Evolutionary conservation across 2,797 vertebrate genomes (phyloP).

Genomic region (Chromis chromis): DNA sequence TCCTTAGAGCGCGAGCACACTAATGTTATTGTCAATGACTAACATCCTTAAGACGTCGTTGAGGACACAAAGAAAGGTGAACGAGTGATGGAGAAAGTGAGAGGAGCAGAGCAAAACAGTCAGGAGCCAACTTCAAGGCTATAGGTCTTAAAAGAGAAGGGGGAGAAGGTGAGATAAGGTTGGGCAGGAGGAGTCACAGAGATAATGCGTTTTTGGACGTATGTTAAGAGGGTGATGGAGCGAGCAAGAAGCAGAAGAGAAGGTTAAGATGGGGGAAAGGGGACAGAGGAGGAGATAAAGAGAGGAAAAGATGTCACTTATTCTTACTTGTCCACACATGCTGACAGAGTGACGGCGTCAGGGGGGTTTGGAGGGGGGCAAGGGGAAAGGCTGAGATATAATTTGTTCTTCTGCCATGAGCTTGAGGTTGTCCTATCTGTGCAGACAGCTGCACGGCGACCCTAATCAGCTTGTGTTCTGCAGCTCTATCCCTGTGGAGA

Average conservation of each 20-base stretch:
- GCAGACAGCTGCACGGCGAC: slow-evolving; percentile 62
- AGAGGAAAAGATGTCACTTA: slow-evolving; percentile 55
- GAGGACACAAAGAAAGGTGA: not conserved
- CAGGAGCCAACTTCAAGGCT: slow-evolving; percentile 27
- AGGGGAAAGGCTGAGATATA: slow-evolving; percentile 54
- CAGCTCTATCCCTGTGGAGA: slow-evolving; percentile 51
- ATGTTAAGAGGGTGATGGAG: slow-evolving; percentile 35
- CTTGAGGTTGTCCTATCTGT: slow-evolving; percentile 70
- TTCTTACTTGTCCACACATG: slow-evolving; percentile 53
- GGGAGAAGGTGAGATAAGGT: slow-evolving; percentile 42
- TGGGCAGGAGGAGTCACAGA: slow-evolving; percentile 36
- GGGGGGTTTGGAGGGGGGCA: not conserved
- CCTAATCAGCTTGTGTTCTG: slow-evolving; percentile 71
- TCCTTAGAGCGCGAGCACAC: not conserved
- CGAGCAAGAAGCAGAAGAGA: slow-evolving; percentile 8
- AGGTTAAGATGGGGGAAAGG: slow-evolving; percentile 47
- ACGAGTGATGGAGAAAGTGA: slow-evolving; percentile 10
- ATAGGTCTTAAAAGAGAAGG: slow-evolving; percentile 20
- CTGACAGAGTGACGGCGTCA: slow-evolving; percentile 32
- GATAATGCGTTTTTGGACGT: slow-evolving; percentile 47
- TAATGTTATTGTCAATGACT: not conserved
- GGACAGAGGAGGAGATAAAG: slow-evolving; percentile 51
- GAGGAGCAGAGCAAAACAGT: slow-evolving; percentile 8
- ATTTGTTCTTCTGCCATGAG: slow-evolving; percentile 65
- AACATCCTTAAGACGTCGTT: not conserved